Percentiles rank a stretch among this genome's conserved stretches.
Evolutionary conservation across 2,888 invertebrate genomes (phyloP).

Genomic region (Torymus aiolomorphi): DNA sequence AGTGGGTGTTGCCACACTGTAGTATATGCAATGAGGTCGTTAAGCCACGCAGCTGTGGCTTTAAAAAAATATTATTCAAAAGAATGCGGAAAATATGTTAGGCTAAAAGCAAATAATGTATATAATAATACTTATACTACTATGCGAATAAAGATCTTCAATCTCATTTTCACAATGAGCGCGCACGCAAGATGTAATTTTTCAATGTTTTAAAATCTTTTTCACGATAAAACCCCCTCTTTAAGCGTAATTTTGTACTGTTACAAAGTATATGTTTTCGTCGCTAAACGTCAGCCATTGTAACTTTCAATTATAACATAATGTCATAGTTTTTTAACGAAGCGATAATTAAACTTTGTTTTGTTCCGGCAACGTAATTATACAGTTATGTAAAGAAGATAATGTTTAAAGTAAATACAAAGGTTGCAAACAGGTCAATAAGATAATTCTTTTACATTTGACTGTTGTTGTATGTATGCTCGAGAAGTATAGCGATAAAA

Average conservation of each 20-base stretch:
- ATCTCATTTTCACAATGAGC: too few species aligned
- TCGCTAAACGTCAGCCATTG: constrained; percentile 7
- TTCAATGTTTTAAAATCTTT: background rate
- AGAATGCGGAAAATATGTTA: too few species aligned
- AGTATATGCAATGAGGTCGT: constrained; percentile 6
- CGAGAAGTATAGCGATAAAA: constrained; percentile 17
- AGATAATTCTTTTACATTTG: constrained; percentile 42
- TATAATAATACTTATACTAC: too few species aligned
- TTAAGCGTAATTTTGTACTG: background rate
- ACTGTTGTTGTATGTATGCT: background rate
- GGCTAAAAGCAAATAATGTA: too few species aligned
- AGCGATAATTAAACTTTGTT: constrained; percentile 36
- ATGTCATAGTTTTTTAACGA: constrained; percentile 47
- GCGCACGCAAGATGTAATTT: background rate
- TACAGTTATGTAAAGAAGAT: constrained; percentile 50
- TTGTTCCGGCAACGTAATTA: constrained; percentile 43
- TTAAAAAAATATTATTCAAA: too few species aligned
- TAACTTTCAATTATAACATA: constrained; percentile 36
- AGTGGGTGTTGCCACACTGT: constrained; percentile 33
- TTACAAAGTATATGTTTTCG: background rate
- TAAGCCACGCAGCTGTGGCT: too few species aligned
- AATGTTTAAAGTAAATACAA: constrained; percentile 48
- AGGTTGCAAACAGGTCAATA: constrained; percentile 47
- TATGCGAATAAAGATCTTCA: too few species aligned
- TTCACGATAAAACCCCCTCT: background rate